Percentiles rank a stretch among this genome's conserved stretches.
Evolutionary conservation across 1,140 invertebrate genomes (phyloP).

Genomic region (Chlorops oryzae): DNA sequence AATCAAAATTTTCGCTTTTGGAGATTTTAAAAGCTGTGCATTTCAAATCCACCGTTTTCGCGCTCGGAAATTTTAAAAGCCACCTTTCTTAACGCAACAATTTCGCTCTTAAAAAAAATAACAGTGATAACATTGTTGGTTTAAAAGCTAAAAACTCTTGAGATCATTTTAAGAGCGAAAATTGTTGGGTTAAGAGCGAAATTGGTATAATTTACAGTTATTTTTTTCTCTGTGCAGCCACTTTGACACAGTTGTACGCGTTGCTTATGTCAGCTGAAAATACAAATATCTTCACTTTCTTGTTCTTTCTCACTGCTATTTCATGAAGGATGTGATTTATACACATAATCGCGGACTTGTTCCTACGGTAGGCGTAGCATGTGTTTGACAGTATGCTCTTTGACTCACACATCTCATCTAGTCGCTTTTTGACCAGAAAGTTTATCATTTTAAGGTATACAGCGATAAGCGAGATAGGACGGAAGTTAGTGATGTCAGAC

Average conservation of each 20-base stretch:
- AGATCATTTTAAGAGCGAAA: no score
- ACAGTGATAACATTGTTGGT: no score
- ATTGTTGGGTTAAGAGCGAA: no score
- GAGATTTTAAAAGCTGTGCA: no score
- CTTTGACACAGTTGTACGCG: conserved; percentile 1
- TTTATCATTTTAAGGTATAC: conserved; percentile 2
- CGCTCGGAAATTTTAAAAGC: no score
- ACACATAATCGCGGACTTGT: not conserved
- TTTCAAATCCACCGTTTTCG: no score
- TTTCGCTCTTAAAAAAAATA: no score
- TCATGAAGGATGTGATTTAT: not conserved
- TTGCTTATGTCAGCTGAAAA: not conserved
- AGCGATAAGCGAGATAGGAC: not conserved
- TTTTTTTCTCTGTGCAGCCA: no score
- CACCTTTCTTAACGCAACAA: no score
- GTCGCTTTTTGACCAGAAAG: not conserved
- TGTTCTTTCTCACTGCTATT: not conserved
- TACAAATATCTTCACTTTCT: not conserved
- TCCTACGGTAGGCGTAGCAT: conserved; percentile 1
- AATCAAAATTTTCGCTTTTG: no score
- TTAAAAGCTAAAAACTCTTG: no score
- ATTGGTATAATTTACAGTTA: no score
- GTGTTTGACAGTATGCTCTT: not conserved
- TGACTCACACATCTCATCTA: not conserved
- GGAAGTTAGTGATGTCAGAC: not conserved